Percentiles rank a stretch among this genome's conserved stretches.
phyloP scores from a whole-genome alignment of 2,113 vertebrate genomes.

The Lamprotornis superbus region DNA sequence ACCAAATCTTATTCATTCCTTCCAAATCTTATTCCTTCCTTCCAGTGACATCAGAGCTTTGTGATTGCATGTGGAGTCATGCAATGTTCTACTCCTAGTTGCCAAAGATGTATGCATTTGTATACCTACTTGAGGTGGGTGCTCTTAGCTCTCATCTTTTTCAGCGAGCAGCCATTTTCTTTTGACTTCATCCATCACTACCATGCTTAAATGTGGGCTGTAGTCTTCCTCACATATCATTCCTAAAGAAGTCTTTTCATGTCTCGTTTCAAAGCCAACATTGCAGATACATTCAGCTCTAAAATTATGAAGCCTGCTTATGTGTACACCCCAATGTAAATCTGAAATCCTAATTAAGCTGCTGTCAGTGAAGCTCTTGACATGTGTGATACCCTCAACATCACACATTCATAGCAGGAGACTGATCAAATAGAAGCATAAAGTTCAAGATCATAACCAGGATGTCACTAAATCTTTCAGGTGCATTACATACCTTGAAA shows the following conservation, averaged over 20 bases:
- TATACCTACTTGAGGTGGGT: neutral
- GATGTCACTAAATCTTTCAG: neutral
- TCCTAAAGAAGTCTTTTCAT: neutral
- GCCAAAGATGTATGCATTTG: neutral
- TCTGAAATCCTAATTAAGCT: constrained; percentile 9
- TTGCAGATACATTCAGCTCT: neutral
- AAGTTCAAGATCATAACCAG: neutral
- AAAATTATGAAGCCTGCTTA: neutral
- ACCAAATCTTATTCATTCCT: neutral
- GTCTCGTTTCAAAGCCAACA: neutral
- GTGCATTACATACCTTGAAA: neutral
- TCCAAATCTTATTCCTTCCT: neutral
- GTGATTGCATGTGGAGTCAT: neutral
- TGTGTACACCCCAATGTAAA: neutral
- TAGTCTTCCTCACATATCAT: neutral
- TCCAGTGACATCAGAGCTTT: neutral
- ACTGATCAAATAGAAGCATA: neutral
- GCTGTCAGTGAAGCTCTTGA: neutral
- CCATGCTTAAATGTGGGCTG: neutral
- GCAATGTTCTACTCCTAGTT: neutral
- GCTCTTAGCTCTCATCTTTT: neutral
- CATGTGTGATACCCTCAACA: neutral
- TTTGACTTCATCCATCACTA: neutral
- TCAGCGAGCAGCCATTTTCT: neutral
- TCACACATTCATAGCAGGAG: neutral